phyloP scores from a whole-genome alignment of 2,797 vertebrate genomes.

The Leptatherina wallacei region DNA sequence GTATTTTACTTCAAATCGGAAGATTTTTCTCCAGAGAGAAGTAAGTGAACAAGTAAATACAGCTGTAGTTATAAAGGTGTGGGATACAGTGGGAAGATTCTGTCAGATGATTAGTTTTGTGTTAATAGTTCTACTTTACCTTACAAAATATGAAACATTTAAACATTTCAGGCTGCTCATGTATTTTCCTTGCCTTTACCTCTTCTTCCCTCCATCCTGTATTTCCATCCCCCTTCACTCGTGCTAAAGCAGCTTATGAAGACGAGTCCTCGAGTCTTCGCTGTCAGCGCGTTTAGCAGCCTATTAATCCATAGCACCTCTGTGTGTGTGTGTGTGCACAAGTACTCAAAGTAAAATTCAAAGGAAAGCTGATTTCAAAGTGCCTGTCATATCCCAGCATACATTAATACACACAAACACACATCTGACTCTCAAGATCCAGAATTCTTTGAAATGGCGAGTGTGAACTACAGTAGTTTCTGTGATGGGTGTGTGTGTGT shows the following conservation, averaged over 20 bases:
- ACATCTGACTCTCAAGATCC: conserved; percentile 4
- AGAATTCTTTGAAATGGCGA: conserved; percentile 1
- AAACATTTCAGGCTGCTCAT: conserved; percentile 9
- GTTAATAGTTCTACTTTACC: too few species aligned
- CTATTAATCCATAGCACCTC: conserved; percentile 75
- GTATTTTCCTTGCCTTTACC: conserved; percentile 7
- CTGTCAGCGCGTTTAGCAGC: conserved; percentile 75
- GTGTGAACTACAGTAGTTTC: conserved; percentile 24
- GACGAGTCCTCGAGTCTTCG: conserved; percentile 59
- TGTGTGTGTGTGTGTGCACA: conserved; percentile 4
- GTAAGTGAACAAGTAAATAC: too few species aligned
- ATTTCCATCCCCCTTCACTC: conserved; percentile 41
- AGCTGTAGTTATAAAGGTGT: too few species aligned
- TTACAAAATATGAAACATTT: background rate
- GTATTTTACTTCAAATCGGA: background rate
- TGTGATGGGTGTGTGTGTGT: background rate
- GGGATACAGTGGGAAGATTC: too few species aligned
- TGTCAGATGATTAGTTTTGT: too few species aligned
- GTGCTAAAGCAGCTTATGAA: conserved; percentile 69
- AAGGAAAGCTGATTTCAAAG: conserved; percentile 60
- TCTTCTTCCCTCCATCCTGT: conserved; percentile 11
- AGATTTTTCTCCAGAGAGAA: background rate
- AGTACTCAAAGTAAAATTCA: conserved; percentile 30
- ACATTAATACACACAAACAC: conserved; percentile 43
- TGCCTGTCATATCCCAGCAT: conserved; percentile 48